Evolutionary conservation across 2,797 vertebrate species (phyloP).

Genomic region (Vultur gryphus): DNA sequence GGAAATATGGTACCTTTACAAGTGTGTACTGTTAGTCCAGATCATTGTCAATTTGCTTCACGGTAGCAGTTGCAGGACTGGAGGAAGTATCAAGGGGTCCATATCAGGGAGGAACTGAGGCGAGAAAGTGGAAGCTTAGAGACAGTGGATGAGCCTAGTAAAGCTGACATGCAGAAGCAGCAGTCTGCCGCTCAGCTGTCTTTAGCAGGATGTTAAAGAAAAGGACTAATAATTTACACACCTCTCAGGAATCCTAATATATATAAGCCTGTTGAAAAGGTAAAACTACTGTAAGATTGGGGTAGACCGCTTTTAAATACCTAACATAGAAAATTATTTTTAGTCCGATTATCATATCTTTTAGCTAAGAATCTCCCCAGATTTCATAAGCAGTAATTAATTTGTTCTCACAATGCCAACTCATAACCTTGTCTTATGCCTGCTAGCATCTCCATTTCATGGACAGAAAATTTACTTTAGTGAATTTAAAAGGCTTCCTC

Average conservation of each 20-base stretch:
- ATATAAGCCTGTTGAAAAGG: neutral
- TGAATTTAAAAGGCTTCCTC: neutral
- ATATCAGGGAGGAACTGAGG: neutral
- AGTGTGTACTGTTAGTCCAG: neutral
- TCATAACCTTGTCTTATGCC: neutral
- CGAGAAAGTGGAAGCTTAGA: neutral
- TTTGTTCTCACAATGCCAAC: neutral
- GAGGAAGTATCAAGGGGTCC: neutral
- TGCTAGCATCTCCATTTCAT: neutral
- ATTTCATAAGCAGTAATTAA: slow-evolving; percentile 3
- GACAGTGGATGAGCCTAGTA: neutral
- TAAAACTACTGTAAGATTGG: neutral
- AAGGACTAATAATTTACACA: neutral
- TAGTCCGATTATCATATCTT: neutral
- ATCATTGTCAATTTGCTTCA: neutral
- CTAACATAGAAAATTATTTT: neutral
- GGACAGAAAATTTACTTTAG: neutral
- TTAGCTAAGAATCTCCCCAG: neutral
- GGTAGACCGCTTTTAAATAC: neutral
- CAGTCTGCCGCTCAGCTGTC: neutral
- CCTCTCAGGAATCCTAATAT: neutral
- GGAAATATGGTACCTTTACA: neutral
- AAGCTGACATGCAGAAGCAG: neutral
- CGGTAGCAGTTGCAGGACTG: neutral
- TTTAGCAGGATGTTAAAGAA: neutral